A percentile compares a stretch with the other conserved stretches of the same genome.
Conservation (phyloP, 2,797 vertebrate species). For the Catostomus latipinnis region DNA sequence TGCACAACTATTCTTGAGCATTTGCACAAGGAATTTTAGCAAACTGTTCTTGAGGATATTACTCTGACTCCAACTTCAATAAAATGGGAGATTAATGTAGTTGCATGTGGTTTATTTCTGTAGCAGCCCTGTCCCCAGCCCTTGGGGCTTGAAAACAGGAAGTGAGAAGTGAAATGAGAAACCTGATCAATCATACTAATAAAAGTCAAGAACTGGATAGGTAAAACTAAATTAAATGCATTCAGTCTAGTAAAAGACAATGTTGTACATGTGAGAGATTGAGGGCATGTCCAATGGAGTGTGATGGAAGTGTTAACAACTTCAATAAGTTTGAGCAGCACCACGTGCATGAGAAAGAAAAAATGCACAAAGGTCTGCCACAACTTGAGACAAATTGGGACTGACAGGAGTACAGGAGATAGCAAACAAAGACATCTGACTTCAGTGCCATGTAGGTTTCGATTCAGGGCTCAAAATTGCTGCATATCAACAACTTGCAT, state of each 20-base stretch:
- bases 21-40: constrained; percentile 47
- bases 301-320: constrained; percentile 13
- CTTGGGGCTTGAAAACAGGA: constrained; percentile 32
- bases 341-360: constrained; percentile 5
- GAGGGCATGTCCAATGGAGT: not conserved
- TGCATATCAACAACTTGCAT: constrained; percentile 31
- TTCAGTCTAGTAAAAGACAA: constrained; percentile 11
- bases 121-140: constrained; percentile 11
- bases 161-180: constrained; percentile 24
- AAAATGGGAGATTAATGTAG: constrained; percentile 54
- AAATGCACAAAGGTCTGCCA: constrained; percentile 23
- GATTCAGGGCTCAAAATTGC: constrained; percentile 25
- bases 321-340: constrained; percentile 21
- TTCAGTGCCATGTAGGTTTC: constrained; percentile 27
- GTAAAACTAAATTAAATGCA: constrained; percentile 29
- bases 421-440: constrained; percentile 41
- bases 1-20: constrained; percentile 39
- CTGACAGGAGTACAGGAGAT: constrained; percentile 6
- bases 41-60: constrained; percentile 52
- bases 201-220: constrained; percentile 30
- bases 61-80: constrained; percentile 51
- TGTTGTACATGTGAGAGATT: constrained; percentile 26
- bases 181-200: constrained; percentile 44
- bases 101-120: constrained; percentile 39
- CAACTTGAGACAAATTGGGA: constrained; percentile 33